These are phyloP conservation scores for Selenia dentaria DNA, from an alignment of 2,888 invertebrate species.

Conservation along the genomic window DNA sequence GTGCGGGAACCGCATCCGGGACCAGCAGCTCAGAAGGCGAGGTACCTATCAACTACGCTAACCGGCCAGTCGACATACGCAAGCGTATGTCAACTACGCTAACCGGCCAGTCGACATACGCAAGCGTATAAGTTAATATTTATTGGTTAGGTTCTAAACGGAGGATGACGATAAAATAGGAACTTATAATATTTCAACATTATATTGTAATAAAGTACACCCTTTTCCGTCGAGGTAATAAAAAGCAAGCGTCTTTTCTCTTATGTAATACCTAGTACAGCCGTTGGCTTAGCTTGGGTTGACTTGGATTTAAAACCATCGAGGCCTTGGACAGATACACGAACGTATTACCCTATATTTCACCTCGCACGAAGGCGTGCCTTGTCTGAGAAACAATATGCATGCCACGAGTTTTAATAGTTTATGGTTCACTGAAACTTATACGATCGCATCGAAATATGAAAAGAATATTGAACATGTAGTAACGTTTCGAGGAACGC, in stretches of 20 bases:
- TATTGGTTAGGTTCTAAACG: too few species aligned
- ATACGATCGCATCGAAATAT: conserved; percentile 49
- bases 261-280: conserved; percentile 4
- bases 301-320: conserved; percentile 8
- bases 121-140: too few species aligned
- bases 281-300: background rate
- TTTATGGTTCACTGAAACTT: conserved; percentile 50
- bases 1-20: too few species aligned
- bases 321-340: conserved; percentile 8
- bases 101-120: too few species aligned
- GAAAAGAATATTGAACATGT: conserved; percentile 49
- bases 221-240: background rate
- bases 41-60: too few species aligned
- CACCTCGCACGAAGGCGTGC: conserved; percentile 30
- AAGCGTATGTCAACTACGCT: too few species aligned
- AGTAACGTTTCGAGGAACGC: conserved; percentile 32
- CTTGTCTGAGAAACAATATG: conserved; percentile 31
- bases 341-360: conserved; percentile 38
- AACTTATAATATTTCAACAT: too few species aligned
- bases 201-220: background rate
- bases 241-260: conserved; percentile 1
- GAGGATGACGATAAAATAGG: too few species aligned
- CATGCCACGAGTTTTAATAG: conserved; percentile 52
- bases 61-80: too few species aligned
- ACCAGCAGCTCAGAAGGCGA: too few species aligned